Base-by-base conservation (phyloP, 2,113 vertebrate genomes). In the Ptychochromis oligacanthus region DNA sequence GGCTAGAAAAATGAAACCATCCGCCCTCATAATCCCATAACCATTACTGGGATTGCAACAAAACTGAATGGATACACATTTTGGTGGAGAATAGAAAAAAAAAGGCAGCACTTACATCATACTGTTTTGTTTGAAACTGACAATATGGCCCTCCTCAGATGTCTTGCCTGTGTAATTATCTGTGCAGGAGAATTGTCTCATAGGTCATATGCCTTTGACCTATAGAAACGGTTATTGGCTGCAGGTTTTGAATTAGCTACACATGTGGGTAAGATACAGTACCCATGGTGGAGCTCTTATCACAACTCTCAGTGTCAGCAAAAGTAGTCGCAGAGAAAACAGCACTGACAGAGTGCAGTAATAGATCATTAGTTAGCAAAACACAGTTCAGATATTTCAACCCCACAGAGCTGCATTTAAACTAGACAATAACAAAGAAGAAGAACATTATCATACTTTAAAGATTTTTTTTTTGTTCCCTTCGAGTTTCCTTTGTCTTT, bases 1-100 rank as follows among this genome's bases (percentile, higher is more conserved):
- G 87, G 82, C 85, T 75, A 91, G 85, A 89, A 93, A 94, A 94
- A 91, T 92, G 90, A 92, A 92, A 93, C 92, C 93, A 92, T 93
- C 91, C 91, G 64, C 78, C 83, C 79, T 90, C 88, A 82, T 92
- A 93, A 93, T 90, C 87, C 89, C 80, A 89, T 90, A 92, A 92
- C 90, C 88, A 92, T 92, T 86, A 88, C 88, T 60, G 72, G 83
- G 84, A 91, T 90, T 90, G 88, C 74, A 91, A 91, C 89, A 89
- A 89, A 93, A 88, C 83, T 87, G 88, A 93, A 82, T 76, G 77
- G 83, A 93, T 93, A 83, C 87, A 89, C 88, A 72, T 87, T 89
- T 87, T 36, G 18, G 38, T 81, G 20, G 24, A 82, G 49, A 26
- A 43, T 58, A 18, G 46, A 81, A 55, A 8, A 12, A 61, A 59